A percentile compares a stretch with the other conserved stretches of the same genome.
phyloP scores from a whole-genome alignment of 2,113 vertebrate genomes.

The zebrafish (Danio rerio) region DNA sequence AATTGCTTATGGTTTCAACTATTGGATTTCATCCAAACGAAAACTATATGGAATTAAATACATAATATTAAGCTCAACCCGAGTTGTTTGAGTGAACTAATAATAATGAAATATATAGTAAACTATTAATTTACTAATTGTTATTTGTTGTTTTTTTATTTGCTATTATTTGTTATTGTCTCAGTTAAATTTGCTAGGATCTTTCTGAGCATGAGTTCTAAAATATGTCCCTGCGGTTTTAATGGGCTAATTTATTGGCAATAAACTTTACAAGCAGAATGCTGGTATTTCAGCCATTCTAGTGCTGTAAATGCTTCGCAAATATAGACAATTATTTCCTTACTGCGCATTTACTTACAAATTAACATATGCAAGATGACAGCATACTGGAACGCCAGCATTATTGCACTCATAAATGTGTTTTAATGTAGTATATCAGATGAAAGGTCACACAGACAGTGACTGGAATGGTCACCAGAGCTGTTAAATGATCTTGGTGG shows the following conservation, averaged over 20 bases:
- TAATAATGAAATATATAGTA: too few relatives aligned
- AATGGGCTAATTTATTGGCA: background rate
- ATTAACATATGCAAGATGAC: constrained; percentile 7
- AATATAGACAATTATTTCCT: background rate
- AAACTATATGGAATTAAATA: too few relatives aligned
- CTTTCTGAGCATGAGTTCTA: too few relatives aligned
- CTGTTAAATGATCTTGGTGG: constrained; percentile 1
- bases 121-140: too few relatives aligned
- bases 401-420: constrained; percentile 24
- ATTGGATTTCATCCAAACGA: too few relatives aligned
- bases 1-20: too few relatives aligned
- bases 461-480: constrained; percentile 42
- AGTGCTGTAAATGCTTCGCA: background rate
- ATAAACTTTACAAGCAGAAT: background rate
- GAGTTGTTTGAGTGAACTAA: too few relatives aligned
- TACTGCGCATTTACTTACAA: background rate
- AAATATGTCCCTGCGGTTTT: too few relatives aligned
- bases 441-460: constrained; percentile 65
- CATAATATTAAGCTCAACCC: too few relatives aligned
- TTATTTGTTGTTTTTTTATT: too few relatives aligned
- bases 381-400: background rate
- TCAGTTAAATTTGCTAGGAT: too few relatives aligned
- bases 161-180: too few relatives aligned
- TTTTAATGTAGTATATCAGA: constrained; percentile 61
- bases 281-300: background rate